Evolutionary conservation across 2,113 vertebrate species (phyloP).

Genomic region (Hydrochoerus hydrochaeris): DNA sequence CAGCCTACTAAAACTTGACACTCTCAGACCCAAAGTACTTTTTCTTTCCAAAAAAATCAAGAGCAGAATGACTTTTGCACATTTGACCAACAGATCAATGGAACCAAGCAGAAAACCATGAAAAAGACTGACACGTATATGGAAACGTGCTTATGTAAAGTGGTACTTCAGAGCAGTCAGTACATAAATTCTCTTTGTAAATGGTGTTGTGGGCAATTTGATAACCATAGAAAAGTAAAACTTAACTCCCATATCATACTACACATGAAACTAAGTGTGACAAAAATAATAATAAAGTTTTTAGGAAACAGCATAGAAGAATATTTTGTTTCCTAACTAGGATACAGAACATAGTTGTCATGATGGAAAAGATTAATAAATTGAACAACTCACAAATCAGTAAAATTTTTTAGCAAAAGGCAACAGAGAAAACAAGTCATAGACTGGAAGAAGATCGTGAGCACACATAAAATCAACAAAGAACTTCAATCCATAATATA

Average conservation of each 20-base stretch:
- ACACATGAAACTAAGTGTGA: neutral
- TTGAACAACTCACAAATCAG: constrained; percentile 11
- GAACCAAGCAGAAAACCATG: neutral
- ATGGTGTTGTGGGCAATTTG: neutral
- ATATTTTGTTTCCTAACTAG: constrained; percentile 42
- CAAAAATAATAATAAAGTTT: neutral
- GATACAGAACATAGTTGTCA: neutral
- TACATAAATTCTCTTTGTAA: neutral
- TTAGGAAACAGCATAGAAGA: neutral
- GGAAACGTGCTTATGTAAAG: neutral
- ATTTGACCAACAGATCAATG: neutral
- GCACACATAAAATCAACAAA: neutral
- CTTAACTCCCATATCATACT: neutral
- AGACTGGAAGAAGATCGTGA: neutral
- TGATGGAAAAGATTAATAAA: neutral
- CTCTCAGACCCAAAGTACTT: neutral
- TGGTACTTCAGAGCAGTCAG: neutral
- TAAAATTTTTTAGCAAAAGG: constrained; percentile 30
- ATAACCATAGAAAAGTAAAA: neutral
- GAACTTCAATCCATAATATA: neutral
- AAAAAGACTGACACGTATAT: neutral
- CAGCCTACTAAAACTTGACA: neutral
- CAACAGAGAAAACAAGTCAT: neutral
- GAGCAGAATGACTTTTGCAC: neutral
- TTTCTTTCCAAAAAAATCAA: constrained; percentile 33